Evolutionary conservation across 1,140 invertebrate species (phyloP).

Genomic region (Tetramorium alpestre): DNA sequence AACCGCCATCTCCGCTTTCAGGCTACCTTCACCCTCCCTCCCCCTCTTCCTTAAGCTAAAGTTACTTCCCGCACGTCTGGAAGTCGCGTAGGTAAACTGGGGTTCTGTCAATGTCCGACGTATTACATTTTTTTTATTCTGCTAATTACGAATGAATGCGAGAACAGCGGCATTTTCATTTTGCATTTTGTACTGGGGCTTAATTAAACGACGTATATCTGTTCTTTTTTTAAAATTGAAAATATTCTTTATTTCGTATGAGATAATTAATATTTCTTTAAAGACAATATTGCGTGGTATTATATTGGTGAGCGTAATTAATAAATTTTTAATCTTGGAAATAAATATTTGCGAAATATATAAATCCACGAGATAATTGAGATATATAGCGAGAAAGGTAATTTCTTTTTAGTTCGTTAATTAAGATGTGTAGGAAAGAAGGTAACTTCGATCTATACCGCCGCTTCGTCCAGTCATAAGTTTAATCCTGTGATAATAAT

Average conservation of each 20-base stretch:
- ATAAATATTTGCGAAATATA: background rate
- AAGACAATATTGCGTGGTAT: background rate
- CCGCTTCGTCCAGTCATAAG: background rate
- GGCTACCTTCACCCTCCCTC: background rate
- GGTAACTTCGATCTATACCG: constrained; percentile 9
- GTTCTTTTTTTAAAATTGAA: background rate
- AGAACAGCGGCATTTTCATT: background rate
- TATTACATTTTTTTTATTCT: constrained; percentile 24
- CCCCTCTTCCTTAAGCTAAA: constrained; percentile 2
- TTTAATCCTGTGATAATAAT: constrained; percentile 34
- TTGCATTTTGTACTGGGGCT: too few relatives aligned
- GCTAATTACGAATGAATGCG: background rate
- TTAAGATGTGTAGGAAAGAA: constrained; percentile 30
- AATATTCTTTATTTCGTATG: background rate
- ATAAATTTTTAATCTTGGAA: background rate
- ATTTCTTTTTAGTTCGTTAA: background rate
- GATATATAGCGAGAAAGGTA: background rate
- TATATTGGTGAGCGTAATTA: background rate
- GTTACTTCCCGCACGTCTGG: constrained; percentile 13
- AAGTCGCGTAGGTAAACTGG: constrained; percentile 31
- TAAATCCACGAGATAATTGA: background rate
- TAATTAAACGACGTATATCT: background rate
- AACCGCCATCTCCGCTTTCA: constrained; percentile 45
- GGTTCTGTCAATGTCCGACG: constrained; percentile 15
- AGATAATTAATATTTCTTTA: background rate